Conservation (phyloP, 2,113 vertebrate genomes). For the Myotis lucifugus region DNA sequence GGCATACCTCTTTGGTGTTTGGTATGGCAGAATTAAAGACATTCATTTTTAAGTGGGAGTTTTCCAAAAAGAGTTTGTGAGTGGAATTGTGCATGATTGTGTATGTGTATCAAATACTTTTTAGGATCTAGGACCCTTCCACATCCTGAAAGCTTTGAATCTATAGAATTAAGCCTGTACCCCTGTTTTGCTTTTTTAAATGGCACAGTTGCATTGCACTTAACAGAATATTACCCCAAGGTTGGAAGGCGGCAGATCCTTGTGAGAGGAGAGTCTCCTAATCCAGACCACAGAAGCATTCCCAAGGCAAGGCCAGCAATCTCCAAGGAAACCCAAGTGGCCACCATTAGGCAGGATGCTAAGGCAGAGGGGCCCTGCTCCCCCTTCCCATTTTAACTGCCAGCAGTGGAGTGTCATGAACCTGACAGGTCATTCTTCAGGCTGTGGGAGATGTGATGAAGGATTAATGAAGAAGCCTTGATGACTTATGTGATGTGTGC, state of each 20-base stretch:
- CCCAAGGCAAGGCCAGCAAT: neutral
- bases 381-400: neutral
- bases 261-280: neutral
- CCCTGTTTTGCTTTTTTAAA: conserved; percentile 3
- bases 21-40: neutral
- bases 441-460: neutral
- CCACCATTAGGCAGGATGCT: neutral
- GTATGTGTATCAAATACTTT: neutral
- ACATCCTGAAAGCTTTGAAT: neutral
- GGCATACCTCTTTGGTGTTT: neutral
- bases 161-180: neutral
- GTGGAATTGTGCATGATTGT: neutral
- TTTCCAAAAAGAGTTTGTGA: neutral
- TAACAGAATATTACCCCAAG: neutral
- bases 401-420: neutral
- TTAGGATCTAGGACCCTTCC: neutral
- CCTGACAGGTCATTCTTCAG: neutral
- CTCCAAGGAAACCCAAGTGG: neutral
- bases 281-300: neutral
- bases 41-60: conserved; percentile 9
- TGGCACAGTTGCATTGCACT: neutral
- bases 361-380: neutral
- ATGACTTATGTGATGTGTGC: neutral
- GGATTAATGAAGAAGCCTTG: conserved; percentile 10
- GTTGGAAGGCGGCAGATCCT: neutral